These are phyloP conservation scores for Larimichthys crocea DNA, from an alignment of 2,113 vertebrate genomes.

Conservation along the genomic window DNA sequence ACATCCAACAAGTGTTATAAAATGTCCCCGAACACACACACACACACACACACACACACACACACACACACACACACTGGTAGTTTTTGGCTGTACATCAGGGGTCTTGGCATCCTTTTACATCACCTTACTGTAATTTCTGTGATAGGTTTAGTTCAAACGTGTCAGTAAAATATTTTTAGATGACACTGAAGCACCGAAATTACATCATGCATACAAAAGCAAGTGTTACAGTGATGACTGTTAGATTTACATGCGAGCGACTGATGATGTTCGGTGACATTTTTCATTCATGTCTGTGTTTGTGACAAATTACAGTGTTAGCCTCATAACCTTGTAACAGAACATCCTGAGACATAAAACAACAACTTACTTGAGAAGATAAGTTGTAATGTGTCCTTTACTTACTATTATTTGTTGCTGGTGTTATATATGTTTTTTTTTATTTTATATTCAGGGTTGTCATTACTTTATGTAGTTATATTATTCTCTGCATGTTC, in stretches of 20 bases:
- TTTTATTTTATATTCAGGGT: no score
- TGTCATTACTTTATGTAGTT: no score
- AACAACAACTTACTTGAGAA: not conserved
- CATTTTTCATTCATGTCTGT: constrained; percentile 28
- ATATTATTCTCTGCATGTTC: no score
- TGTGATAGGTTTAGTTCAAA: constrained; percentile 18
- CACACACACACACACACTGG: not conserved
- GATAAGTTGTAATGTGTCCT: no score
- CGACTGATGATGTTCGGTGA: constrained; percentile 26
- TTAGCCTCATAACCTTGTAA: not conserved
- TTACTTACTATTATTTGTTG: no score
- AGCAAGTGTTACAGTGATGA: constrained; percentile 1
- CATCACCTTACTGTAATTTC: constrained; percentile 29
- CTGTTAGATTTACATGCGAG: constrained; percentile 15
- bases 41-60: not conserved
- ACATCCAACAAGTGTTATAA: constrained; percentile 22
- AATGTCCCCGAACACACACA: not conserved
- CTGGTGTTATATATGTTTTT: no score
- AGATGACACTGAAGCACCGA: not conserved
- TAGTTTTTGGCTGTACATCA: not conserved
- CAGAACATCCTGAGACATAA: no score
- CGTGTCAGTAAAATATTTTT: constrained; percentile 3
- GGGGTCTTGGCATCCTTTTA: constrained; percentile 18
- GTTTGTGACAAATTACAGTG: not conserved
- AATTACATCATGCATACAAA: constrained; percentile 31